phyloP scores from a whole-genome alignment of 2,113 vertebrate species.

The Myrmophylax atrothorax region DNA sequence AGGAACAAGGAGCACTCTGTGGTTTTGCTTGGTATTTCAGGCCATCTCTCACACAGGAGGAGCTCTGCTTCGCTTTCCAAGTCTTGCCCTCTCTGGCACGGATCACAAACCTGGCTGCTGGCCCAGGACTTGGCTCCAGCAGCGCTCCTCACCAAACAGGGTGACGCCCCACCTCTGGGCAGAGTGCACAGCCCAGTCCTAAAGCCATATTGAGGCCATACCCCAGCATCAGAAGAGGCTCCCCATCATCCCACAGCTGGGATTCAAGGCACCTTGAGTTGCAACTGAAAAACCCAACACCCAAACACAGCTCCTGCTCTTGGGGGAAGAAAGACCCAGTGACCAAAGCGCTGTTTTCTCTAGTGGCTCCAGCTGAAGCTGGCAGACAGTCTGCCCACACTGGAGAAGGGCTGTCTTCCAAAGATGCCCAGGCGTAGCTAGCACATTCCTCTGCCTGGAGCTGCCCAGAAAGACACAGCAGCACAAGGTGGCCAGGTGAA shows the following conservation, averaged over 20 bases:
- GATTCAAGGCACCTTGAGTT: not conserved
- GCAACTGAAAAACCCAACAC: not conserved
- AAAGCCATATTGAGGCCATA: constrained; percentile 28
- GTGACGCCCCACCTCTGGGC: constrained; percentile 57
- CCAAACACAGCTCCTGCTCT: not conserved
- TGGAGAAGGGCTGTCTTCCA: not conserved
- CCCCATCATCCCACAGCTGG: not conserved
- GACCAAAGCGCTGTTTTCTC: not conserved
- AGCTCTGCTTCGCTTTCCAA: constrained; percentile 47
- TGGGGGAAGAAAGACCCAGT: not conserved
- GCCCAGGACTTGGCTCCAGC: constrained; percentile 48
- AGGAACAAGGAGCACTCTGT: constrained; percentile 65
- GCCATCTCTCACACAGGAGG: constrained; percentile 54
- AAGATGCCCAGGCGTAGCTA: not conserved
- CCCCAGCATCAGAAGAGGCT: not conserved
- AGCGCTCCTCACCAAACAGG: constrained; percentile 45
- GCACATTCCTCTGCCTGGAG: not conserved
- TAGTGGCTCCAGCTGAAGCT: not conserved
- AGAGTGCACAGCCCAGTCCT: not conserved
- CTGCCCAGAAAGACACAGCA: not conserved
- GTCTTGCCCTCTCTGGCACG: constrained; percentile 51
- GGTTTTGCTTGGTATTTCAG: constrained; percentile 52
- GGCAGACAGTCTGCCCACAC: accelerated
- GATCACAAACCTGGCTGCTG: constrained; percentile 46
- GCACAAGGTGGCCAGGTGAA: not conserved